Evolutionary conservation across 2,888 invertebrate species (phyloP).

Genomic region (Caenorhabditis zanzibari): DNA sequence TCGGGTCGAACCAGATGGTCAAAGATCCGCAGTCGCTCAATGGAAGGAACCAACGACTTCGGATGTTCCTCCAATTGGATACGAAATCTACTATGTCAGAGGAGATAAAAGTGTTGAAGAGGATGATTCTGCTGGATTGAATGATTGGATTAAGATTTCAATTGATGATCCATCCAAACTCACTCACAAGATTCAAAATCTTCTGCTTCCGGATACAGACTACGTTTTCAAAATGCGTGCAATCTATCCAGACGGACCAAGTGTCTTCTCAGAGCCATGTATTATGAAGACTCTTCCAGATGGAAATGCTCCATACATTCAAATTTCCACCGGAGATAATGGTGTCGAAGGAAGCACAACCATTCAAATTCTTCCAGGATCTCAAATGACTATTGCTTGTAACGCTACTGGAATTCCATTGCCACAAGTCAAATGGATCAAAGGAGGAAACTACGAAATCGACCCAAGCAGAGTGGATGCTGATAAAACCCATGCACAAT

Average conservation of each 20-base stretch:
- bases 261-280: conserved; percentile 83
- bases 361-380: conserved; percentile 81
- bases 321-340: conserved; percentile 80
- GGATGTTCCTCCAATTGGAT: conserved; percentile 78
- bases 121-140: conserved; percentile 77
- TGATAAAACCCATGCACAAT: conserved; percentile 75
- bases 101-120: conserved; percentile 82
- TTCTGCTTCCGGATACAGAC: conserved; percentile 81
- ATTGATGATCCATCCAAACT: conserved; percentile 76
- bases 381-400: conserved; percentile 81
- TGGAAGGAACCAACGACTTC: conserved; percentile 79
- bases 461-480: conserved; percentile 81
- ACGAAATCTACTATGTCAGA: conserved; percentile 81
- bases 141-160: conserved; percentile 78
- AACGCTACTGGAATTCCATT: conserved; percentile 81
- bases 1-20: conserved; percentile 80
- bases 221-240: conserved; percentile 83
- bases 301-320: conserved; percentile 82
- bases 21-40: conserved; percentile 77
- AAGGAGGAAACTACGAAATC: conserved; percentile 80
- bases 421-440: conserved; percentile 83
- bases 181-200: conserved; percentile 76
- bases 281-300: conserved; percentile 83
- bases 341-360: conserved; percentile 79
- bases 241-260: conserved; percentile 81